Percentiles rank a stretch among this genome's conserved stretches.
These are phyloP conservation scores for Zenarchopterus dispar DNA, from an alignment of 2,797 vertebrate genomes.

Conservation along the genomic window DNA sequence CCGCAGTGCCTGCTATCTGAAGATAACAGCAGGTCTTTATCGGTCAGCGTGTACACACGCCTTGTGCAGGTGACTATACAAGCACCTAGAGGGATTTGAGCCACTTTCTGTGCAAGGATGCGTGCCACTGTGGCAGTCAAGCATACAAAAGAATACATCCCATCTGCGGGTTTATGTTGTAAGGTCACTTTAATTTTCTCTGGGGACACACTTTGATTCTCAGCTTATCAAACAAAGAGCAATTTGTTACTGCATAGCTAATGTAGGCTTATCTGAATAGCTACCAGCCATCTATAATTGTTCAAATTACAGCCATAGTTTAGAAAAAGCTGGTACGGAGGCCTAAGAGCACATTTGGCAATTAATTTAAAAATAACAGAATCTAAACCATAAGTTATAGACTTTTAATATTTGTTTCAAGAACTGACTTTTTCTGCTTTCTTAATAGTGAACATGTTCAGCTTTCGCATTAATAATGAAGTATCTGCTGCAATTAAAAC, in stretches of 20 bases:
- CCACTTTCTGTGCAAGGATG: slow-evolving; percentile 60
- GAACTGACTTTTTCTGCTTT: too few species aligned
- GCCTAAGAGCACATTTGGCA: background rate
- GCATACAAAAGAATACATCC: slow-evolving; percentile 42
- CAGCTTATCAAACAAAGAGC: slow-evolving; percentile 43
- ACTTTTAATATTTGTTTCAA: background rate
- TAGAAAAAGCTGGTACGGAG: background rate
- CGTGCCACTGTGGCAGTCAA: slow-evolving; percentile 48
- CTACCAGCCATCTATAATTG: slow-evolving; percentile 5
- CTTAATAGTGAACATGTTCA: too few species aligned
- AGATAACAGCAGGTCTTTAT: slow-evolving; percentile 72
- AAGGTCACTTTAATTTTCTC: slow-evolving; percentile 65
- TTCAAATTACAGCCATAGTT: background rate
- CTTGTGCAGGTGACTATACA: slow-evolving; percentile 49
- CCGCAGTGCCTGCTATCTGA: slow-evolving; percentile 64
- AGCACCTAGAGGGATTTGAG: slow-evolving; percentile 56
- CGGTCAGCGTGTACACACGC: slow-evolving; percentile 59
- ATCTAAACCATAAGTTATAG: background rate
- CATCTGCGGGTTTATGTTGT: slow-evolving; percentile 49
- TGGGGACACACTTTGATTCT: slow-evolving; percentile 40
- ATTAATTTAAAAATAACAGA: background rate
- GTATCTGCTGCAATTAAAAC: too few species aligned
- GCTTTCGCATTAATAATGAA: too few species aligned
- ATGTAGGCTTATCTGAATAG: slow-evolving; percentile 11
- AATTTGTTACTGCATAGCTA: background rate